These are phyloP conservation scores for Autographa pulchrina DNA, from an alignment of 2,888 invertebrate species.

Conservation along the genomic window DNA sequence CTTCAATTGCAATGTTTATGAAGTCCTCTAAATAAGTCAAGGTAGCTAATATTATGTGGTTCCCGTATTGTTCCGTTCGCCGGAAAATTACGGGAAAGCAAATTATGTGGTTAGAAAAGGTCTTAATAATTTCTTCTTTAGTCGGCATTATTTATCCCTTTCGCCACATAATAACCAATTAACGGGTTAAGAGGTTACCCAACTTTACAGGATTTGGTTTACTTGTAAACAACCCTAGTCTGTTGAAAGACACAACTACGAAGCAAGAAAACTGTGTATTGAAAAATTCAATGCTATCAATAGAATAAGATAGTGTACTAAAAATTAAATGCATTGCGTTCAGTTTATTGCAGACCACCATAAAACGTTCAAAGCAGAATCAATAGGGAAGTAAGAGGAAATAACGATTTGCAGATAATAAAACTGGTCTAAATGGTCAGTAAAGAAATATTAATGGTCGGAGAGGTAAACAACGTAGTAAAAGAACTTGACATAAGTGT, in stretches of 20 bases:
- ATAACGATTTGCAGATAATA: conserved; percentile 51
- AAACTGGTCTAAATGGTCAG: conserved; percentile 45
- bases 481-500: conserved; percentile 57
- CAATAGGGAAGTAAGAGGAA: conserved; percentile 34
- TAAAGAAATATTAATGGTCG: conserved; percentile 47
- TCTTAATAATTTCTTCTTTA: conserved; percentile 32
- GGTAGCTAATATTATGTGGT: conserved; percentile 34
- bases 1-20: not conserved
- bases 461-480: conserved; percentile 61
- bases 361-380: conserved; percentile 45
- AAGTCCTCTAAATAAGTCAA: not conserved
- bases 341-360: conserved; percentile 20
- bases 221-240: not conserved
- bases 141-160: conserved; percentile 30
- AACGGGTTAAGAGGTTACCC: not conserved
- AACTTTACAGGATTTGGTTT: not conserved
- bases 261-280: too few relatives aligned
- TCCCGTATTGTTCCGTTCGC: conserved; percentile 22
- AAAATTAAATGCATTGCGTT: conserved; percentile 34
- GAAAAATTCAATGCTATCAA: too few relatives aligned
- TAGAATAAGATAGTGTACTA: not conserved
- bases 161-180: not conserved
- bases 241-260: too few relatives aligned
- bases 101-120: conserved; percentile 46
- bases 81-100: conserved; percentile 35